Percentiles rank a stretch among this genome's conserved stretches.
Evolutionary conservation across 2,797 vertebrate genomes (phyloP).

Genomic region (Austrolebias charrua): DNA sequence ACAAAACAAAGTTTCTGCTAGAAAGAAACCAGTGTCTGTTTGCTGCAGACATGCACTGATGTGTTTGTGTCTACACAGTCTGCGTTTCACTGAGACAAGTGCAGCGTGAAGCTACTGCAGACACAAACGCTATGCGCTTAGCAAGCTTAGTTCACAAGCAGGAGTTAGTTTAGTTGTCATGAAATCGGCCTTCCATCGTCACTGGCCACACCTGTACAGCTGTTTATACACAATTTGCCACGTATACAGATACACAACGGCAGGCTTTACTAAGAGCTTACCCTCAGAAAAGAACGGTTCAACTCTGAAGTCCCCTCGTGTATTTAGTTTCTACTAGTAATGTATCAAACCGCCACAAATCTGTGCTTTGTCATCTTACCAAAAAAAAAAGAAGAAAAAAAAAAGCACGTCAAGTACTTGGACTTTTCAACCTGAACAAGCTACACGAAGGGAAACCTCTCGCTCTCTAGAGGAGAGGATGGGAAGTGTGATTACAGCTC

Average conservation of each 20-base stretch:
- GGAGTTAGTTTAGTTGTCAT: constrained; percentile 30
- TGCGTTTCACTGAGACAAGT: constrained; percentile 53
- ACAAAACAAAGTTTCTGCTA: constrained; percentile 37
- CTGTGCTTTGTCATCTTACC: constrained; percentile 31
- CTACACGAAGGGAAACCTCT: neutral
- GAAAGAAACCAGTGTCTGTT: constrained; percentile 52
- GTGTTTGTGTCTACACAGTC: constrained; percentile 48
- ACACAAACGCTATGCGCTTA: constrained; percentile 44
- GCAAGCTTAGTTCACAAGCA: constrained; percentile 59
- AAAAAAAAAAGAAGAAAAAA: neutral
- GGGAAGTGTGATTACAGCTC: too few relatives aligned
- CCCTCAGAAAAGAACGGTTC: neutral
- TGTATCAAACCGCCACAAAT: constrained; percentile 2
- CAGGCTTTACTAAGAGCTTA: constrained; percentile 10
- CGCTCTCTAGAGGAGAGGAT: too few relatives aligned
- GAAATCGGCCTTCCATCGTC: constrained; percentile 38
- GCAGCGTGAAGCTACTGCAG: constrained; percentile 48
- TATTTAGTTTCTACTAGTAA: neutral
- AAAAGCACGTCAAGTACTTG: constrained; percentile 1
- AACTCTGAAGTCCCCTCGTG: constrained; percentile 1
- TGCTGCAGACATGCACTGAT: constrained; percentile 62
- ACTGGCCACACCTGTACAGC: constrained; percentile 53
- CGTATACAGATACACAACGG: constrained; percentile 51
- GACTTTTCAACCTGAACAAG: neutral
- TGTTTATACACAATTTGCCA: constrained; percentile 48